These are phyloP conservation scores for Melanaphis sacchari DNA, from an alignment of 1,140 invertebrate genomes.

Conservation along the genomic window DNA sequence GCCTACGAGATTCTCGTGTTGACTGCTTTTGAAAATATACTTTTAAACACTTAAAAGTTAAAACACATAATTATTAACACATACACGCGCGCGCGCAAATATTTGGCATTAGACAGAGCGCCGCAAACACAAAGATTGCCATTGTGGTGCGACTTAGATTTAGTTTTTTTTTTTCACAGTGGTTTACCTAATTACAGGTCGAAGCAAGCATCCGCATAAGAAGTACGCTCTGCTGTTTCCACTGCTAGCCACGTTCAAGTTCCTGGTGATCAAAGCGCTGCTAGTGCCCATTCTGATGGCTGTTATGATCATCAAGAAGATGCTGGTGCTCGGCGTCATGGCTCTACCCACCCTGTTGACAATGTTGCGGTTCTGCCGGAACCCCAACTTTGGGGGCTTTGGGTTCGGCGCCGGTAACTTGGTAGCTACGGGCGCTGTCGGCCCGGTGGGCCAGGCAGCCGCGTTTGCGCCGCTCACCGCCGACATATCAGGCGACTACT, in stretches of 20 bases:
- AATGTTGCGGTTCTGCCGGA: conserved; percentile 63
- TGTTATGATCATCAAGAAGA: conserved; percentile 75
- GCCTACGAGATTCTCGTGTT: too few relatives aligned
- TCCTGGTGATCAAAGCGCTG: conserved; percentile 67
- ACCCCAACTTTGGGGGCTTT: conserved; percentile 28
- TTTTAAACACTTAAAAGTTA: too few relatives aligned
- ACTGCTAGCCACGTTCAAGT: conserved; percentile 70
- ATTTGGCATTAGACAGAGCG: too few relatives aligned
- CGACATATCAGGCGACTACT: conserved; percentile 38
- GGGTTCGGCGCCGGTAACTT: conserved; percentile 28
- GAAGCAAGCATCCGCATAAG: conserved; percentile 66
- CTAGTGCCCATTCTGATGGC: conserved; percentile 71
- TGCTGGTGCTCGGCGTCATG: conserved; percentile 70
- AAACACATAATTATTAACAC: too few relatives aligned
- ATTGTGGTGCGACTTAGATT: background rate
- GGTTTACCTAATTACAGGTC: conserved; percentile 59
- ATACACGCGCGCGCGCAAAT: too few relatives aligned
- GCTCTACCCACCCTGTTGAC: conserved; percentile 70
- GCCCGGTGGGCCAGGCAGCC: conserved; percentile 17
- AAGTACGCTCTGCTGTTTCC: conserved; percentile 70
- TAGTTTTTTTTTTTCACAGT: conserved; percentile 13
- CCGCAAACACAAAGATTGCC: too few relatives aligned
- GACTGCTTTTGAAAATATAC: too few relatives aligned
- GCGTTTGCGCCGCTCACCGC: conserved; percentile 46
- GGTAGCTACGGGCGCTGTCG: conserved; percentile 15